Base-by-base conservation (phyloP, 2,888 invertebrate species). In the Drosophila fulvimacula region DNA sequence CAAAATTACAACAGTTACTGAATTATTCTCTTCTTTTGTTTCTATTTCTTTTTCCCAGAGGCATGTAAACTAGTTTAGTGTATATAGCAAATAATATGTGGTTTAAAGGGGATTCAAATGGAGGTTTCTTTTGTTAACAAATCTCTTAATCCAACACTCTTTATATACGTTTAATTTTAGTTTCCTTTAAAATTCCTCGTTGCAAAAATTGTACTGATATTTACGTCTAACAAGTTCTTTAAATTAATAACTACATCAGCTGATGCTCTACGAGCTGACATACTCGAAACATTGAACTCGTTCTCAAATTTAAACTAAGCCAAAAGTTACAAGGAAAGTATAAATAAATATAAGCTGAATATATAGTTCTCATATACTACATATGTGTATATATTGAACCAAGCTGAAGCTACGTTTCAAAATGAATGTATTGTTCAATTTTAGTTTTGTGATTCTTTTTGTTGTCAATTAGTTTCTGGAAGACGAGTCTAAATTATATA, bases 141-240 rank as follows among this genome's bases (percentile, higher is more conserved):
- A 61, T 57, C 34, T 51, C 49, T 19, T 59, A 61, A 64, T 56
- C 27, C 48, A 60, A 80, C 56, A 58, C 34, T n/a, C 30, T 32
- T 48, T 55, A 57, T 42, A 32, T 62, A 3, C 46, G 38, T 46
- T 51, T 52, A 39, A 61, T 36, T 51, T 63, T 41, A 24, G 9
- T 38, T 57, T 69, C 59, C 55, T 76, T 69, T 61, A 77, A 89
- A 88, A 88, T 85, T 88, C 89, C 82, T 82, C 88, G 80, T 89
- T 88, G 85, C 89, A 72, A 86, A 80, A 85, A 74, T 89, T 88
- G 82, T 89, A 88, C 88, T 88, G 71, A 71, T 76, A 56, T 65
- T 76, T 73, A 72, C 68, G 74, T 78, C 56, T 73, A 84, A 87
- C 61, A 81, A 75, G 57, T 57, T 64, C 24, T 17, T 32, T 38